Evolutionary conservation across 1,140 invertebrate species (phyloP), one percentile per base, ranked within the genome.

Genomic region (Phocides pigmalion): DNA sequence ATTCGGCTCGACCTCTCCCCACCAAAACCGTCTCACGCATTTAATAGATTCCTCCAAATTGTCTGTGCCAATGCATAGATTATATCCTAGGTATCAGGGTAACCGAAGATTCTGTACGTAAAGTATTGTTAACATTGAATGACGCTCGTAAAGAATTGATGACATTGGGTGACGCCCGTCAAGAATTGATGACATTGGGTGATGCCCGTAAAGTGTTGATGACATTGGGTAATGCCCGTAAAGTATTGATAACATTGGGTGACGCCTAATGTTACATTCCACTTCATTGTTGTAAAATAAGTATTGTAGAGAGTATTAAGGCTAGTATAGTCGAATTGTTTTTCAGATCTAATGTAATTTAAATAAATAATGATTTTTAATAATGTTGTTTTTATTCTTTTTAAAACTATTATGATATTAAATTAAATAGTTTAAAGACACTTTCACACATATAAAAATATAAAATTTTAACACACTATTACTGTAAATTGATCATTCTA

Each of bases 41-140:
- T n/a, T n/a, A n/a, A n/a, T n/a, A n/a, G n/a, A n/a, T n/a, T n/a
- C n/a, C n/a, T n/a, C n/a, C n/a, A 64, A 62, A 64, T 44, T 68
- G 67, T 71, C 72, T 78, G 74, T 82, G 79, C 76, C 73, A 82
- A 82, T 46, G 75, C 82, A 81, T 73, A 68, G 76, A 77, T 74
- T 74, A 75, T 81, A 85, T 83, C 76, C 76, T 84, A 75, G 72
- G 44, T 65, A 74, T 75, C 82, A 85, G 82, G 82, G 82, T 87
- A 85, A 81, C 37, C 37, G 19, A 56, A 63, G 63, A 35, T 39
- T 12, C 42, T 6, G 58, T 51, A 20, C 28, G 5, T 59, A 39
- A 51, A 50, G 49, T 20, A 51, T 17, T 32, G 32, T 49, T 25
- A 62, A 53, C 25, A 67, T 72, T 74, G 62, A 70, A 63, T 62